phyloP scores from a whole-genome alignment of 2,113 vertebrate genomes.

The Panthera leo region DNA sequence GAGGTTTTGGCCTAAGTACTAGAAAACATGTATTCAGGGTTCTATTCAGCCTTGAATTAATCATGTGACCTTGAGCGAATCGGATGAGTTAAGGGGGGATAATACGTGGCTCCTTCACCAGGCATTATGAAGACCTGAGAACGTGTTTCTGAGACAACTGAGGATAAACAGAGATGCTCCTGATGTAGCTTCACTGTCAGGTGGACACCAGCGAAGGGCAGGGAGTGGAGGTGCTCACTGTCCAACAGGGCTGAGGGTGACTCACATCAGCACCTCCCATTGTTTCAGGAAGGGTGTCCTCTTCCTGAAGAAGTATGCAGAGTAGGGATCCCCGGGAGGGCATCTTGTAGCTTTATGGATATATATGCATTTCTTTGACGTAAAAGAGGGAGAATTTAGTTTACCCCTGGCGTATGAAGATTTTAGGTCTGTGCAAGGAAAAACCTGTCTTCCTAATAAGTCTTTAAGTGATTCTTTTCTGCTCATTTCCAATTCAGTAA shows the following conservation, averaged over 20 bases:
- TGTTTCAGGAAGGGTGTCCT: not conserved
- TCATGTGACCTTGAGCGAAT: not conserved
- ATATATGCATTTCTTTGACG: not conserved
- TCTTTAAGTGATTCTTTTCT: slow-evolving; percentile 75
- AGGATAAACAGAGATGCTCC: not conserved
- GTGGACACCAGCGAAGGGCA: not conserved
- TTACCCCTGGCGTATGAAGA: slow-evolving; percentile 11
- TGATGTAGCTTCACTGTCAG: not conserved
- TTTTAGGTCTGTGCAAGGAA: slow-evolving; percentile 65
- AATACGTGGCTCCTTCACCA: not conserved
- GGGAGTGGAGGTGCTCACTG: not conserved
- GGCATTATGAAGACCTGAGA: not conserved
- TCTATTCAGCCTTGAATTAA: not conserved
- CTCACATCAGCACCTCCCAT: not conserved
- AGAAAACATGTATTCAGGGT: not conserved
- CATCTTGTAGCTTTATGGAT: not conserved
- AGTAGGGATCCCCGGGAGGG: not conserved
- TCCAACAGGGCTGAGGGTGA: not conserved
- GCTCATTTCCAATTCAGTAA: slow-evolving; percentile 80
- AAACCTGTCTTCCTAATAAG: slow-evolving; percentile 70
- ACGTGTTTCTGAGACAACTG: not conserved
- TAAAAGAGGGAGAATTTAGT: slow-evolving; percentile 31
- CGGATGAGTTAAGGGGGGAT: not conserved
- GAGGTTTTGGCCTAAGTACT: not conserved
- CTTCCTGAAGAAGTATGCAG: not conserved